A percentile compares a stretch with the other conserved stretches of the same genome.
phyloP scores from a whole-genome alignment of 2,113 vertebrate species.

The Bubo blakistoni region DNA sequence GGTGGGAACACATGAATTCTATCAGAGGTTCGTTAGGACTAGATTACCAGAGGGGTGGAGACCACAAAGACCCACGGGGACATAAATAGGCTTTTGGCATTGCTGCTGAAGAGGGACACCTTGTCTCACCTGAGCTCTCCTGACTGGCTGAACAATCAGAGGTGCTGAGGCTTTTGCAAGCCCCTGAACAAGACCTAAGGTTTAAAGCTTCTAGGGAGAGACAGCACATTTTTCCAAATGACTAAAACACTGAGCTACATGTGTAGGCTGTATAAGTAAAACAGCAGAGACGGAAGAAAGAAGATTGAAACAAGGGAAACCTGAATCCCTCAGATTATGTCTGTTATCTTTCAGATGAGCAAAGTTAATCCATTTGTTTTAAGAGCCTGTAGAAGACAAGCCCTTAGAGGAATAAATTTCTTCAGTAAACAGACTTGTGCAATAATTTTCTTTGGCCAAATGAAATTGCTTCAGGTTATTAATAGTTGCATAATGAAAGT shows the following conservation, averaged over 20 bases:
- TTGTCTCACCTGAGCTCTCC: neutral
- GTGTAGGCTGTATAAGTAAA: neutral
- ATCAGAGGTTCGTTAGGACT: neutral
- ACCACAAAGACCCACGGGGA: neutral
- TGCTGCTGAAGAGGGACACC: neutral
- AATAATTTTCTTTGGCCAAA: neutral
- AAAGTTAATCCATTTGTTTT: neutral
- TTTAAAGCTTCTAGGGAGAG: neutral
- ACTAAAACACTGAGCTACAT: neutral
- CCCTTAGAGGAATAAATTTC: neutral
- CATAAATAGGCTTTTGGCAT: neutral
- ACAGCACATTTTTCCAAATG: neutral
- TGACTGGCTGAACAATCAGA: neutral
- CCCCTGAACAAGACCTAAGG: neutral
- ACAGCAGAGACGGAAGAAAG: neutral
- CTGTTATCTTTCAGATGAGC: neutral
- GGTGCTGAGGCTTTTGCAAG: neutral
- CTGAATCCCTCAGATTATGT: neutral
- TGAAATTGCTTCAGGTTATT: neutral
- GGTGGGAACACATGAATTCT: neutral
- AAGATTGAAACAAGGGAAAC: neutral
- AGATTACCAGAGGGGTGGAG: neutral
- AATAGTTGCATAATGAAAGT: neutral
- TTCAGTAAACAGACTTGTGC: neutral
- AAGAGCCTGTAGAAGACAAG: neutral